Conservation (phyloP, 2,888 invertebrate genomes). For the Lobophora halterata region DNA sequence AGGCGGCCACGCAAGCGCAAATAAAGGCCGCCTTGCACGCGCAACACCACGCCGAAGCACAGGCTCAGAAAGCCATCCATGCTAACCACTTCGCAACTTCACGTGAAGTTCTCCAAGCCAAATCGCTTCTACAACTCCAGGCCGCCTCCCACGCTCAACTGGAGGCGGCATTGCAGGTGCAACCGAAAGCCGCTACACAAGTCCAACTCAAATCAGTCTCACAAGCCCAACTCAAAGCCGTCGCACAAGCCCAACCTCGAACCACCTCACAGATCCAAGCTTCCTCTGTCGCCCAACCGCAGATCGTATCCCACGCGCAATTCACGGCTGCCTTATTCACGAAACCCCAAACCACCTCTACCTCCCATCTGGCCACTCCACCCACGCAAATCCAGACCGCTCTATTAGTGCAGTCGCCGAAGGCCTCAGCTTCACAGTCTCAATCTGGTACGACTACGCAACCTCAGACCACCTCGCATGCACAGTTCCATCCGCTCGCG, state of each 20-base stretch:
- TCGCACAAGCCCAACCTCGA: background rate
- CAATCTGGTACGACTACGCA: background rate
- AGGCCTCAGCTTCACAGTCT: background rate
- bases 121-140: background rate
- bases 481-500: background rate
- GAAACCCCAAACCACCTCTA: slow-evolving; percentile 1
- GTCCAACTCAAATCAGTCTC: slow-evolving; percentile 1
- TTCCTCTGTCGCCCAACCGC: background rate
- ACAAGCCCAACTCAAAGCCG: background rate
- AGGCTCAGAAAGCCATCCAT: slow-evolving; percentile 3
- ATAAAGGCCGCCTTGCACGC: slow-evolving; percentile 11
- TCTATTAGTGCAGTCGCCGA: background rate
- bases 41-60: slow-evolving; percentile 13
- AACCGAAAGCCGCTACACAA: slow-evolving; percentile 1
- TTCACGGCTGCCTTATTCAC: too few relatives aligned
- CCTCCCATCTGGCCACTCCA: background rate
- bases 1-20: slow-evolving; percentile 1
- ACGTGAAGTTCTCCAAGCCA: slow-evolving; percentile 4
- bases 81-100: slow-evolving; percentile 5
- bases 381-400: background rate
- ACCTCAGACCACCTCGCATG: background rate
- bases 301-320: too few relatives aligned
- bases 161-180: slow-evolving; percentile 1
- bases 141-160: slow-evolving; percentile 3
- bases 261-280: background rate